Evolutionary conservation across 2,113 vertebrate species (phyloP).

Genomic region (Uria aalge): DNA sequence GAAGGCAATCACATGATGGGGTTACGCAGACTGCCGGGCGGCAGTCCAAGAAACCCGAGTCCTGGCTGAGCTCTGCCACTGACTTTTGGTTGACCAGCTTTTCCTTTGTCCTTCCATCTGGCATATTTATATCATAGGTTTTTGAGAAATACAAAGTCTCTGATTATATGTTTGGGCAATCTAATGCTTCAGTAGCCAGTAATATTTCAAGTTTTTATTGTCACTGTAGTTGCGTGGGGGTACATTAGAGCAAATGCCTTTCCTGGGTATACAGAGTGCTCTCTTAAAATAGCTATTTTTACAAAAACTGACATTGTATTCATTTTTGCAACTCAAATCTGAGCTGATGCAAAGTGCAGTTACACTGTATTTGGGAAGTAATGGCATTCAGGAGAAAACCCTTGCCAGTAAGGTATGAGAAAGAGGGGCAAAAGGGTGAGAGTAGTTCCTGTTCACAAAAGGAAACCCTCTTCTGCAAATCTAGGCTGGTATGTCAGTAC

Average conservation of each 20-base stretch:
- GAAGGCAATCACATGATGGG: background rate
- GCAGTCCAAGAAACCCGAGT: background rate
- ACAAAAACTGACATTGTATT: background rate
- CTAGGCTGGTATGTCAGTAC: background rate
- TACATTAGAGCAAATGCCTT: background rate
- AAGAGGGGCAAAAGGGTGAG: background rate
- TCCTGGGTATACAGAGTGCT: background rate
- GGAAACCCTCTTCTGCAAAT: background rate
- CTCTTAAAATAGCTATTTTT: background rate
- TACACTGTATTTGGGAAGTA: background rate
- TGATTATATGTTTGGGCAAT: background rate
- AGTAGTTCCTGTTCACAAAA: background rate
- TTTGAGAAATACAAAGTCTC: slow-evolving; percentile 11
- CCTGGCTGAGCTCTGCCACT: background rate
- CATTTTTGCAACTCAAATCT: background rate
- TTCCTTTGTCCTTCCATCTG: background rate
- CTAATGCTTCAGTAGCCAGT: background rate
- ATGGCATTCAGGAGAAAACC: background rate
- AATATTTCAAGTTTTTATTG: background rate
- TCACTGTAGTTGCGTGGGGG: background rate
- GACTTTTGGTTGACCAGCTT: background rate
- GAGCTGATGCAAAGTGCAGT: background rate
- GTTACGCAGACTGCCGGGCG: background rate
- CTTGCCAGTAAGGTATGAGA: background rate
- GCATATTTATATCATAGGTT: background rate